Evolutionary conservation across 2,797 vertebrate species (phyloP).

Genomic region (Sebastes hopkinsi): DNA sequence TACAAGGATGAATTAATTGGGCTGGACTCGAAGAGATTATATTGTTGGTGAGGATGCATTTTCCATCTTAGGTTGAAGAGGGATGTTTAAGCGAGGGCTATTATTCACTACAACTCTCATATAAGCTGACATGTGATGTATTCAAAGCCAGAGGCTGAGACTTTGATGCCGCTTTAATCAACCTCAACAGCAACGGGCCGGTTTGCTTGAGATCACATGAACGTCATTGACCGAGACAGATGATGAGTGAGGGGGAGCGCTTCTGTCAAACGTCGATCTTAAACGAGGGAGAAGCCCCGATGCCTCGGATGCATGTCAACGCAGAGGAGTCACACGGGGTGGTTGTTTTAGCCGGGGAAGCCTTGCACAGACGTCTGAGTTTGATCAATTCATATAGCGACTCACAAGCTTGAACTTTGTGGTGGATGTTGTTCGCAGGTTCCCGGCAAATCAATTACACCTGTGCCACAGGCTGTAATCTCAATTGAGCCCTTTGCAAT

Average conservation of each 20-base stretch:
- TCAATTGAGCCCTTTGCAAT: constrained; percentile 40
- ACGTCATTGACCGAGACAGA: constrained; percentile 34
- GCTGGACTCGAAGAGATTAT: constrained; percentile 15
- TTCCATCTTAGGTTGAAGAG: constrained; percentile 21
- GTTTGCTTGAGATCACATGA: constrained; percentile 22
- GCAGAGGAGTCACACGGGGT: constrained; percentile 12
- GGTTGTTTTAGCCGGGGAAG: neutral
- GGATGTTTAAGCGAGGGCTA: constrained; percentile 17
- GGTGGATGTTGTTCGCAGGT: constrained; percentile 31
- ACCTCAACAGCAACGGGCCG: constrained; percentile 5
- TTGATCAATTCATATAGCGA: constrained; percentile 35
- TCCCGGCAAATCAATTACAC: constrained; percentile 40
- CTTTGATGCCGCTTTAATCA: constrained; percentile 60
- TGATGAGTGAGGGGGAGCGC: constrained; percentile 36
- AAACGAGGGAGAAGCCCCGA: constrained; percentile 34
- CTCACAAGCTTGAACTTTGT: constrained; percentile 12
- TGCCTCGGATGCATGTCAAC: neutral
- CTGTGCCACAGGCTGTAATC: constrained; percentile 30
- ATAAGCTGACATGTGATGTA: constrained; percentile 37
- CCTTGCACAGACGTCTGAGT: neutral
- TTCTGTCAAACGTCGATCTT: constrained; percentile 20
- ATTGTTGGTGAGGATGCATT: constrained; percentile 29
- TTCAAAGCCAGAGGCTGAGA: constrained; percentile 32
- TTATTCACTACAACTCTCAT: constrained; percentile 29
- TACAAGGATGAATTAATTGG: constrained; percentile 61